Base-by-base conservation (phyloP, 2,888 invertebrate genomes). In the Priocnemis perturbator region DNA sequence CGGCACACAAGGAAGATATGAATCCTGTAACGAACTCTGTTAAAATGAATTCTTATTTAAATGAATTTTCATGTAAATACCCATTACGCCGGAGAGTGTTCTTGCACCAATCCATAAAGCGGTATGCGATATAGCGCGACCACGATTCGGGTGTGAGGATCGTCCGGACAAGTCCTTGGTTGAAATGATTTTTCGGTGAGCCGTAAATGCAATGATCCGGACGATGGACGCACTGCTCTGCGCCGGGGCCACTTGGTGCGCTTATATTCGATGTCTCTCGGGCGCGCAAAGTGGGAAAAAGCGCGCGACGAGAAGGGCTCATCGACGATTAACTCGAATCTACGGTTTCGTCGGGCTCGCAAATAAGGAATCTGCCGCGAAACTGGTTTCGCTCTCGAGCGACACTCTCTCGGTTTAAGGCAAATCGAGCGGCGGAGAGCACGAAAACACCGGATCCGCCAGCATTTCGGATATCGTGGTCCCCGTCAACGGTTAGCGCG, bases 291-390 rank as follows among this genome's bases (percentile, higher is more conserved):
- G 53, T 53, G 26, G 26, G 11, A 63, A 60, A 57, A 62, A 56
- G 69, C 62, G 61, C 66, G 56, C 47, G 52, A 21, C 53, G 67
- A 44, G 59, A 67, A 56, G 66, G 72, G 65, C 76, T 79, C 80
- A 77, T 79, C 78, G 77, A 75, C 83, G 85, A 86, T 86, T 86
- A 84, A 85, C 84, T 81, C 84, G 83, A 81, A 84, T 83, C 83
- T 79, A 81, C 81, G 77, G 83, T 81, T 86, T 84, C 83, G 79
- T 75, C 76, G 80, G 81, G 81, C 77, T 82, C 81, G 83, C 81
- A 81, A 84, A 85, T 85, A 83, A 84, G 83, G 84, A 81, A 76
- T 82, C 79, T 64, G 79, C 67, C 71, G 72, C 53, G 73, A 77
- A 84, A 84, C 83, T 83, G 82, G 84, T 84, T 84, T 78, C 70